Base-by-base conservation (phyloP, 1,140 invertebrate species). In the Chymomyza costata region DNA sequence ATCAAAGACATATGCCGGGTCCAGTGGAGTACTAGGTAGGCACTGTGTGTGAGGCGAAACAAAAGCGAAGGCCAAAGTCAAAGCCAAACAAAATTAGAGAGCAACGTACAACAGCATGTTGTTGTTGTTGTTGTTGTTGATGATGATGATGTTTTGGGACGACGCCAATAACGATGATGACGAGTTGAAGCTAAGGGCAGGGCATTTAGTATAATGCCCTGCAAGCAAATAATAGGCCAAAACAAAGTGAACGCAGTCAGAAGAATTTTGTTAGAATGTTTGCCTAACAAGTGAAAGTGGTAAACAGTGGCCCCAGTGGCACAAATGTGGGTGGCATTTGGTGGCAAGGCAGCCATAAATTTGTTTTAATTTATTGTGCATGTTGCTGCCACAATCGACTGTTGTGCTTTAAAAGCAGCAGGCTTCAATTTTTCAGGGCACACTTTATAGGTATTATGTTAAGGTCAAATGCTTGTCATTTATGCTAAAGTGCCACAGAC, bases 281-380 rank as follows among this genome's bases (percentile, higher is more conserved):
- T 55, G 21, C 13, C 31, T 11, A 31, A 35, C 54, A 61, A 48
- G 56, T 41, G 10, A 74, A 56, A 67, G 53, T 55, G 39, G 35
- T 48, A 52, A 54, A 39, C 50, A 53, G 49, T 52, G 53, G 59
- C 57, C 44, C 39, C 37, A 43, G 34, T 25, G 31, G 40, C 0
- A 28, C 7, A 21, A 2, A 2, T 7, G 16, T 28, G 6, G 19
- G 15, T 57, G 10, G 8, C 0, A 17, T 25, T 18, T 16, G 18
- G 14, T 44, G 16, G 56, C 35, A 48, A 52, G 49, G 31, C 18
- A 37, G 47, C 49, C 63, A 78, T 78, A 78, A 78, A 78, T 78
- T 78, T 66, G 73, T 57, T 71, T n/a, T 80, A 80, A 78, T 78
- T 78, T 78, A 78, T 80, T 80, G 73, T 78, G 73, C 71, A 63